Base-by-base conservation (phyloP, 1,140 invertebrate genomes). In the Gonatopus flavifemur region DNA sequence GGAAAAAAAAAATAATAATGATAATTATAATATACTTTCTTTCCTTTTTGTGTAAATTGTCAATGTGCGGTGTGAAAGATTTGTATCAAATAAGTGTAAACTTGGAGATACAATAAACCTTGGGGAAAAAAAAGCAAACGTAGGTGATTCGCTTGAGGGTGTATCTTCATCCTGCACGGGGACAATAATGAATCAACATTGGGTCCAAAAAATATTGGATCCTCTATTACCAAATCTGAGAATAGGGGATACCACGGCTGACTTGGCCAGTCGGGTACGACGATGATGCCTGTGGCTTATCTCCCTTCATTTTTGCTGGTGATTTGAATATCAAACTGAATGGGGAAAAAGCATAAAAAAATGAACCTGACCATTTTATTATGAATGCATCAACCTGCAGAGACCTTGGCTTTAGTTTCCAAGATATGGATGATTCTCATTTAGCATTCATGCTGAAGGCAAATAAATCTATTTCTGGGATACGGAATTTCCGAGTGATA, bases 241-340 rank as follows among this genome's bases (percentile, higher is more conserved):
- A 38, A 38, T 4, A 38, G 18, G 15, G 37, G 37, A 19, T 19
- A 38, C 37, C 37, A 38, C 18, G 37, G 37, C 37, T 38, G 18
- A 20, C 21, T 38, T 20, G 7, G 18, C 37, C 37, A 38, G 7
- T 19, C 18, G 5, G 37, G 21, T 9, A 38, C 37, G 12, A 38
- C 37, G 8, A 38, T 13, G 21, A 38, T 38, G 21, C 37, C 37
- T 7, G 7, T 8, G 13, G 19, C 12, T 4, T 20, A 7, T 38
- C 37, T 38, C 37, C 15, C 37, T 38, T 38, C 21, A 38, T 38
- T 19, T 38, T 38, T 5, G 18, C 37, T 20, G 21, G 21, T 6
- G 13, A 4, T 38, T 38, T 38, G 7, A 38, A 38, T 4, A 38
- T 38, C 6, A 38, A 13, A 7, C 15, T 19, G 13, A 38, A 38